phyloP scores from a whole-genome alignment of 2,113 vertebrate genomes.

The Stegostoma tigrinum region DNA sequence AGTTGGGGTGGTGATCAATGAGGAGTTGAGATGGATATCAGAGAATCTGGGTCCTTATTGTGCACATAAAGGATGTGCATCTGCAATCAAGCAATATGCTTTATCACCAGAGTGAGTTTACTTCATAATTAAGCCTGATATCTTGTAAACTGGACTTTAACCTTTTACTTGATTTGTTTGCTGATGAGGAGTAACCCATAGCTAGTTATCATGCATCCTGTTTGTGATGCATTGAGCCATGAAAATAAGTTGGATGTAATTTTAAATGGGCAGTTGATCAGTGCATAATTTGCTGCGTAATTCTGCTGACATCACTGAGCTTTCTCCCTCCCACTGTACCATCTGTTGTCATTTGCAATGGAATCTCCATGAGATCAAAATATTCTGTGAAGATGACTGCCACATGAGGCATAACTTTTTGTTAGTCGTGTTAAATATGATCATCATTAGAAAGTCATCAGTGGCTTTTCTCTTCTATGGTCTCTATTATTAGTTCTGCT shows the following conservation, averaged over 20 bases:
- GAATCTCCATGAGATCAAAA: not conserved
- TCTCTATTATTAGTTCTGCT: not conserved
- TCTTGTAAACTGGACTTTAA: not conserved
- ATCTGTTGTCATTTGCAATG: not conserved
- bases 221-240: not conserved
- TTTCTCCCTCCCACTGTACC: not conserved
- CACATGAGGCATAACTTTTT: not conserved
- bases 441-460: not conserved
- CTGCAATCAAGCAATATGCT: not conserved
- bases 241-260: not conserved
- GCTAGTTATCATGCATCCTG: not conserved
- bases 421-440: not conserved
- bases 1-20: no score
- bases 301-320: not conserved
- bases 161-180: not conserved
- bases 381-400: not conserved
- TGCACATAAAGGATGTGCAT: not conserved
- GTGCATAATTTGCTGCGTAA: not conserved
- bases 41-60: no score
- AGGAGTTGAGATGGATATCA: no score
- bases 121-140: not conserved
- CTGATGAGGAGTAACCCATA: not conserved
- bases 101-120: not conserved
- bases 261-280: not conserved
- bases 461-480: not conserved